phyloP scores from a whole-genome alignment of 2,113 vertebrate species.

The Campylomormyrus numenius region DNA sequence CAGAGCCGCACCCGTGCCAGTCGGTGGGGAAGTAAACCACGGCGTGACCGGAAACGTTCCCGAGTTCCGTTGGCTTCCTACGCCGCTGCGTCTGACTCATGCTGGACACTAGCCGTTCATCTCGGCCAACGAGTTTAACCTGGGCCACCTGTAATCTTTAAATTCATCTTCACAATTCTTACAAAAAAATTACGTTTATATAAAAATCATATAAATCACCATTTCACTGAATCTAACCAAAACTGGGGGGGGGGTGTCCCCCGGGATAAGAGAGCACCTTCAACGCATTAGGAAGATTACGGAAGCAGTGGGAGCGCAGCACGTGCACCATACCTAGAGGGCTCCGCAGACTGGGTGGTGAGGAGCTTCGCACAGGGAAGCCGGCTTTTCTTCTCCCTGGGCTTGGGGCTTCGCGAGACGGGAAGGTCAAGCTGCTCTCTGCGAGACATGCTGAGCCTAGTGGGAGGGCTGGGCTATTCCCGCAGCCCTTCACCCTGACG shows the following conservation, averaged over 20 bases:
- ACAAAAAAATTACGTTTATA: background rate
- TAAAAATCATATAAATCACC: background rate
- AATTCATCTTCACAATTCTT: background rate
- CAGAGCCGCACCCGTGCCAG: background rate
- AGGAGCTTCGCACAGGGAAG: slow-evolving; percentile 45
- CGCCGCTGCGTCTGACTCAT: background rate
- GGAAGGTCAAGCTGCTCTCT: slow-evolving; percentile 45
- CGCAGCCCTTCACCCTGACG: slow-evolving; percentile 33
- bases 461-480: slow-evolving; percentile 38
- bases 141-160: background rate
- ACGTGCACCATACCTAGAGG: slow-evolving; percentile 50
- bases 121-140: background rate
- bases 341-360: slow-evolving; percentile 31
- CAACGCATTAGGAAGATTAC: background rate
- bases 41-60: background rate
- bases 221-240: background rate
- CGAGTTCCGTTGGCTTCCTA: background rate
- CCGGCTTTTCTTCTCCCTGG: slow-evolving; percentile 52
- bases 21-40: background rate
- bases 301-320: background rate
- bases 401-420: slow-evolving; percentile 46
- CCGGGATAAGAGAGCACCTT: background rate
- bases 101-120: background rate
- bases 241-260: background rate
- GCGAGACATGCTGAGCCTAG: slow-evolving; percentile 51